Conservation (phyloP, 2,797 vertebrate genomes). For the Ara ararauna region DNA sequence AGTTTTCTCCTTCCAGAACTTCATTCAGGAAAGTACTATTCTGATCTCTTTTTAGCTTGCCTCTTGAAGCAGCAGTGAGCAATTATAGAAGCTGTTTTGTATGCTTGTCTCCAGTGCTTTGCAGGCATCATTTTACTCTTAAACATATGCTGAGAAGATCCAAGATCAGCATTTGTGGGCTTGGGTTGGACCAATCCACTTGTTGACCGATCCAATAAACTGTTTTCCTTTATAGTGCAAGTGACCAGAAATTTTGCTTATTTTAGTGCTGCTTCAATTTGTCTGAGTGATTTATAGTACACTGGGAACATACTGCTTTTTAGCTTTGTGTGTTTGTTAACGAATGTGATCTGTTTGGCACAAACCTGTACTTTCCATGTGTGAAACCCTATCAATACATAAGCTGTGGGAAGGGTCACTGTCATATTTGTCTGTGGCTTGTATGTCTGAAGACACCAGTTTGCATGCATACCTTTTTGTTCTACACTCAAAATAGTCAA, state of each 20-base stretch:
- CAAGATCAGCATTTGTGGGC: slow-evolving; percentile 15
- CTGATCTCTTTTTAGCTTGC: neutral
- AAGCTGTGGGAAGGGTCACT: slow-evolving; percentile 10
- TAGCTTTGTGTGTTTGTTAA: neutral
- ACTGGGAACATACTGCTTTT: neutral
- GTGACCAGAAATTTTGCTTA: slow-evolving; percentile 32
- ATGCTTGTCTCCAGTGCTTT: neutral
- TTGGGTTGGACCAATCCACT: neutral
- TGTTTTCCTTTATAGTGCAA: slow-evolving; percentile 18
- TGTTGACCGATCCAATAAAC: neutral
- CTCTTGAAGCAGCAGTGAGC: neutral
- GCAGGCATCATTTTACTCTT: neutral
- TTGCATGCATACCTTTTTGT: neutral
- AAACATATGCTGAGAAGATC: slow-evolving; percentile 20
- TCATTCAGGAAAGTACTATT: neutral
- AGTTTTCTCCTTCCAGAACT: neutral
- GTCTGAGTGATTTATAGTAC: slow-evolving; percentile 37
- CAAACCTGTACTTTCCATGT: neutral
- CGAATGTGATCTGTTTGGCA: neutral
- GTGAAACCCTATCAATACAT: neutral
- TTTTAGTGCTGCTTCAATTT: slow-evolving; percentile 42
- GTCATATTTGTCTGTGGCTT: neutral
- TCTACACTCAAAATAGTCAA: neutral
- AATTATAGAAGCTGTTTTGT: neutral
- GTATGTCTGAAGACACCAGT: neutral